Percentiles rank a stretch among this genome's conserved stretches.
These are phyloP conservation scores for Muscicapa striata DNA, from an alignment of 2,797 vertebrate species.

Conservation along the genomic window DNA sequence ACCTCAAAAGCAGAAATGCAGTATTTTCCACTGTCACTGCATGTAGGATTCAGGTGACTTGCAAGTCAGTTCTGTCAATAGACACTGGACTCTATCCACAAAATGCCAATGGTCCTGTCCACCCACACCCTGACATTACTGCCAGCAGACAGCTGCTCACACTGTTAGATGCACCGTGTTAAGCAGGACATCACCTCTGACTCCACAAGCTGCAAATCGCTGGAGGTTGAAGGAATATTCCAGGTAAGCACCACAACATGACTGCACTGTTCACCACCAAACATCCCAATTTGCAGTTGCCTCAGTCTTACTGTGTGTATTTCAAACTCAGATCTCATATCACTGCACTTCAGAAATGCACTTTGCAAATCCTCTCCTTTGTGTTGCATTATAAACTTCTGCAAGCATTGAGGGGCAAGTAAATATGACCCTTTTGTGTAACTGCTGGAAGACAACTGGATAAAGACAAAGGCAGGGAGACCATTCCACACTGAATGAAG, in stretches of 20 bases:
- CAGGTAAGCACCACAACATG: neutral
- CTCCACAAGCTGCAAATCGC: fast-evolving
- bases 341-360: neutral
- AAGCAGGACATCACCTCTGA: neutral
- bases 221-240: neutral
- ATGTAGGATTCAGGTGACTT: neutral
- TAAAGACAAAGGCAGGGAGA: neutral
- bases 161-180: fast-evolving
- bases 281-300: too few species aligned
- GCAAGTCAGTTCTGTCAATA: neutral
- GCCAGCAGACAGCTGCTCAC: neutral
- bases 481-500: neutral
- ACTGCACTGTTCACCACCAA: neutral
- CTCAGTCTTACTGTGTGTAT: neutral
- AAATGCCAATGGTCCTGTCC: neutral
- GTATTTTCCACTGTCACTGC: neutral
- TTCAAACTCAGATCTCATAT: neutral
- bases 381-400: neutral
- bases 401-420: neutral
- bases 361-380: neutral
- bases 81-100: neutral
- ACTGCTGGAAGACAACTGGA: neutral
- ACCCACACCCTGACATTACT: neutral
- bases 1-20: neutral
- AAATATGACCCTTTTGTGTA: neutral